A percentile compares a stretch with the other conserved stretches of the same genome.
Conservation (phyloP, 2,113 vertebrate genomes). For the Hystrix cristata region DNA sequence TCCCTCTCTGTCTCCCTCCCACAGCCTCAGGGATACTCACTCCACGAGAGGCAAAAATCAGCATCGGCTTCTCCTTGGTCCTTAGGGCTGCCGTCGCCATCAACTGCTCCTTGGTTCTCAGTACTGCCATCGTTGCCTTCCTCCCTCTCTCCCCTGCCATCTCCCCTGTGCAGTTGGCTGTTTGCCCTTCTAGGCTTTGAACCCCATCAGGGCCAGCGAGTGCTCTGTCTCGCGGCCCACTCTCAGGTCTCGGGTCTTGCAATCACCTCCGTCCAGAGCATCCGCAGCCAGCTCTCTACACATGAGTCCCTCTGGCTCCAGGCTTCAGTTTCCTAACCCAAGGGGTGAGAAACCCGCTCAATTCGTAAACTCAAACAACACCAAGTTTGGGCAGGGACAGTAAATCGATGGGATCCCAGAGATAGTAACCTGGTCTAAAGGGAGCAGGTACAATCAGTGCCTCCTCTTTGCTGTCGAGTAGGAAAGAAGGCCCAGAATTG, state of each 20-base stretch:
- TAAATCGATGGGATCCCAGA: neutral
- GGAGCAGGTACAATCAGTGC: no score
- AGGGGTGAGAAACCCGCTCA: neutral
- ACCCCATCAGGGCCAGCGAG: neutral
- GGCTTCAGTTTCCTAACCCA: neutral
- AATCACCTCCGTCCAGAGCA: neutral
- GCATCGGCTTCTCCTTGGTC: neutral
- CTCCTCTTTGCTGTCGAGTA: neutral
- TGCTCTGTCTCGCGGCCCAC: neutral
- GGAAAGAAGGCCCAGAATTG: neutral
- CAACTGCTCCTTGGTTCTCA: neutral
- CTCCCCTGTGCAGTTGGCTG: neutral
- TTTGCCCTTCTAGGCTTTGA: neutral
- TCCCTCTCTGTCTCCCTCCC: neutral
- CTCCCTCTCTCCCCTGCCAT: neutral
- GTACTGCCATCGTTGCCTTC: neutral
- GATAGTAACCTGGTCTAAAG: neutral
- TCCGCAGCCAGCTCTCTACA: neutral
- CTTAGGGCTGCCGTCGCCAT: neutral
- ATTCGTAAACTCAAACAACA: accelerated
- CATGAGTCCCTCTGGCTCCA: neutral
- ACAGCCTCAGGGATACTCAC: neutral
- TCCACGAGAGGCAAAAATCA: neutral
- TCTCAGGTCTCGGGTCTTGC: neutral
- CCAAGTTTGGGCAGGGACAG: neutral